A percentile compares a stretch with the other conserved stretches of the same genome.
Evolutionary conservation across 2,797 vertebrate genomes (phyloP).

Genomic region (Gymnopithys bicolor): DNA sequence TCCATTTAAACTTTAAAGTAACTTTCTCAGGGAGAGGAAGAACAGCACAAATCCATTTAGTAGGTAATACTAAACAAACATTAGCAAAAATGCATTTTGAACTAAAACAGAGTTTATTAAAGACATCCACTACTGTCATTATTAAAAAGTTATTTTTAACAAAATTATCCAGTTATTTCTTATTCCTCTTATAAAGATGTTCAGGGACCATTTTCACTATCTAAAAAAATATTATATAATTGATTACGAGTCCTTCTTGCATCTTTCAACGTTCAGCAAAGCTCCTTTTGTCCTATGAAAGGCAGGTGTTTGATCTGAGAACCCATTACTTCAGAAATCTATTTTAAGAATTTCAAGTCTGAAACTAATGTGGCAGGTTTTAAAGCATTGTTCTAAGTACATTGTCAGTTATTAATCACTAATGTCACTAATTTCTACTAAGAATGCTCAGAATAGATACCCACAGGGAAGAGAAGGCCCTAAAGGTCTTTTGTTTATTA

Average conservation of each 20-base stretch:
- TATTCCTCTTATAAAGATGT: not conserved
- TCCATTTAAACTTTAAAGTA: not conserved
- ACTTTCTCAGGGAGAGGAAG: not conserved
- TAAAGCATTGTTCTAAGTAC: not conserved
- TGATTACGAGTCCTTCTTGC: not conserved
- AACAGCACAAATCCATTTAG: not conserved
- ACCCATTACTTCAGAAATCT: not conserved
- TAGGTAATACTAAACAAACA: not conserved
- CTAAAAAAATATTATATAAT: not conserved
- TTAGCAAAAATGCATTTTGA: not conserved
- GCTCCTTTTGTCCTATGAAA: not conserved
- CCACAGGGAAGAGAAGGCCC: not conserved
- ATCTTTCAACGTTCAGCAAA: not conserved
- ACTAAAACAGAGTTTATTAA: not conserved
- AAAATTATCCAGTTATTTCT: not conserved
- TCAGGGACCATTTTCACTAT: not conserved
- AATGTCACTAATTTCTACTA: not conserved
- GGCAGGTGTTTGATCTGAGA: not conserved
- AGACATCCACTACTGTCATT: not conserved
- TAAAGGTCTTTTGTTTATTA: not conserved
- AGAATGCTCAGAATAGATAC: not conserved
- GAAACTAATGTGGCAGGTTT: not conserved
- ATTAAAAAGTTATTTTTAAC: not conserved
- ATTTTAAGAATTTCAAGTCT: slow-evolving; percentile 5
- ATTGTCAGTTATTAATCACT: not conserved